These are phyloP conservation scores for Ptilonorhynchus violaceus DNA, from an alignment of 2,113 vertebrate genomes.

Conservation along the genomic window DNA sequence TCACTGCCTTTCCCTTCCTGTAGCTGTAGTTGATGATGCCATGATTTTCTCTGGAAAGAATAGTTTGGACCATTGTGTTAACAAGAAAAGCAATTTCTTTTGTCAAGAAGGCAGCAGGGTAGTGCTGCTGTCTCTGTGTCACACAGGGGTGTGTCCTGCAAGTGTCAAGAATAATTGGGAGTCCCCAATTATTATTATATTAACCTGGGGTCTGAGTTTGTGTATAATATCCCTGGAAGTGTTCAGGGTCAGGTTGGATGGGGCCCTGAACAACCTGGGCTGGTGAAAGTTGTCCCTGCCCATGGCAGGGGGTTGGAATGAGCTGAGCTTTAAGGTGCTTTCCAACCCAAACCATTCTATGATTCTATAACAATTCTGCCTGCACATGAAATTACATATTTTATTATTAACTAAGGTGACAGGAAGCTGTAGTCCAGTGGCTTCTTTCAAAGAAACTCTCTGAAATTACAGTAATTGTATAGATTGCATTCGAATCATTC, in stretches of 20 bases:
- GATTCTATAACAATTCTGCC: neutral
- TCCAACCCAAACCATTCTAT: neutral
- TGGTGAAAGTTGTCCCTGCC: neutral
- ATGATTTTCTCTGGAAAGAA: neutral
- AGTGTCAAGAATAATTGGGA: neutral
- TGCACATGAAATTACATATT: accelerated
- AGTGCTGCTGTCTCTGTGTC: neutral
- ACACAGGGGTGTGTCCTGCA: neutral
- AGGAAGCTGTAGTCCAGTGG: neutral
- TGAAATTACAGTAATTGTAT: neutral
- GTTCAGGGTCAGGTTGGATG: neutral
- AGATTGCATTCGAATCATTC: neutral
- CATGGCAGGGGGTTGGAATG: neutral
- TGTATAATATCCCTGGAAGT: neutral
- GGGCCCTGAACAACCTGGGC: neutral
- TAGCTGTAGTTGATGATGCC: neutral
- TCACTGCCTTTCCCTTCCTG: neutral
- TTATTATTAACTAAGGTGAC: neutral
- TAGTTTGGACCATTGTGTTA: neutral
- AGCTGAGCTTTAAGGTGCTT: neutral
- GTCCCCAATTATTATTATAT: neutral
- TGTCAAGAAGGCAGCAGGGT: neutral
- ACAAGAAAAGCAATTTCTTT: neutral
- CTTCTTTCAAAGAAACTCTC: neutral
- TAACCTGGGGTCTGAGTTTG: neutral